Evolutionary conservation across 2,888 invertebrate genomes (phyloP).

Genomic region (Miltochrista miniata): DNA sequence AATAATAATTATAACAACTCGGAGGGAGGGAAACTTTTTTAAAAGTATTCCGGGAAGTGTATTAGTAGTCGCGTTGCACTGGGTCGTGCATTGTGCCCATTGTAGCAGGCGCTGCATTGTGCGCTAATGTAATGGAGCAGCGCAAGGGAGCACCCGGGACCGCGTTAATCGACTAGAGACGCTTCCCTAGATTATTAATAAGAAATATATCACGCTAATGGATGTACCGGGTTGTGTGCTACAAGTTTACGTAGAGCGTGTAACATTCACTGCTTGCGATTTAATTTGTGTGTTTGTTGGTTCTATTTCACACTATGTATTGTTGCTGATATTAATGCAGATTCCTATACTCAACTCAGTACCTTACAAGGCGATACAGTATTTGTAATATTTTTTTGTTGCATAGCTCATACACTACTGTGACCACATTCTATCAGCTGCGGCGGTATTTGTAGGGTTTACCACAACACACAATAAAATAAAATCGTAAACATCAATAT

Average conservation of each 20-base stretch:
- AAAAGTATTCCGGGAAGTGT: slow-evolving; percentile 32
- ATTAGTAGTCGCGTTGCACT: slow-evolving; percentile 3
- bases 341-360: too few species aligned
- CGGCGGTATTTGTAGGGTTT: too few species aligned
- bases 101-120: slow-evolving; percentile 28
- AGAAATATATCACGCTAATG: slow-evolving; percentile 37
- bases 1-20: slow-evolving; percentile 28
- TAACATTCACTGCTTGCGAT: slow-evolving; percentile 12
- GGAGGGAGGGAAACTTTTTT: slow-evolving; percentile 28
- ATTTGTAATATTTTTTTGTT: too few species aligned
- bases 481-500: too few species aligned
- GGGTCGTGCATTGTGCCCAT: slow-evolving; percentile 12
- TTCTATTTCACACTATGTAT: too few species aligned
- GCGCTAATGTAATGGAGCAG: slow-evolving; percentile 36
- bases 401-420: too few species aligned
- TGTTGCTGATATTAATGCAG: too few species aligned
- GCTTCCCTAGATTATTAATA: slow-evolving; percentile 34
- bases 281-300: not conserved
- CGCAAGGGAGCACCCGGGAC: slow-evolving; percentile 16
- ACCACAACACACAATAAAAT: too few species aligned
- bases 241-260: not conserved
- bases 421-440: too few species aligned
- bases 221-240: slow-evolving; percentile 29
- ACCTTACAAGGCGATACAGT: too few species aligned
- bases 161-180: slow-evolving; percentile 28